Percentiles rank a stretch among this genome's conserved stretches.
Evolutionary conservation across 1,140 invertebrate genomes (phyloP).

Genomic region (Drosophila teissieri): DNA sequence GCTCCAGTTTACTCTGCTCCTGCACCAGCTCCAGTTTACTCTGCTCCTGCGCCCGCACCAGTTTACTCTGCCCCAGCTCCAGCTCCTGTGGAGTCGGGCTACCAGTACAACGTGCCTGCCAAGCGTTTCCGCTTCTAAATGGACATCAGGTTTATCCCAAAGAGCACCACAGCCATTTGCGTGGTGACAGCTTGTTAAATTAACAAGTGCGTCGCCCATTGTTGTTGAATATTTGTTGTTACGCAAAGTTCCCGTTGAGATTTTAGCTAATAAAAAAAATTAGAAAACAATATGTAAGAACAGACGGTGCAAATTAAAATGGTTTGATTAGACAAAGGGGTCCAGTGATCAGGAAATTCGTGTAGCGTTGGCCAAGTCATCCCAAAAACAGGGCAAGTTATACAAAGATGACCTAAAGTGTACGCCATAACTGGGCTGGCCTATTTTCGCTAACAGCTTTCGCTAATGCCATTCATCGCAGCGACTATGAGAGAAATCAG

Average conservation of each 20-base stretch:
- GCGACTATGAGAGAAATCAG: no score
- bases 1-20: slow-evolving; percentile 49
- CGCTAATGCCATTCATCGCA: slow-evolving; percentile 1
- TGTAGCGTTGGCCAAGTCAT: slow-evolving; percentile 6
- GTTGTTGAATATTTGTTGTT: slow-evolving; percentile 79
- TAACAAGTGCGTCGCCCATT: slow-evolving; percentile 56
- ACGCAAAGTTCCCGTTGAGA: slow-evolving; percentile 80
- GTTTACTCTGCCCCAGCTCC: slow-evolving; percentile 39
- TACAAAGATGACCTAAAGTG: slow-evolving; percentile 32
- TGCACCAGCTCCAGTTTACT: slow-evolving; percentile 35
- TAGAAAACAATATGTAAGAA: slow-evolving; percentile 45
- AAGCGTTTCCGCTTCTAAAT: slow-evolving; percentile 79
- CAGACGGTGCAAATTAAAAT: slow-evolving; percentile 32
- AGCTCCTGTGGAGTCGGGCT: slow-evolving; percentile 55
- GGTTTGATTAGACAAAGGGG: not conserved
- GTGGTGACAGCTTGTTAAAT: slow-evolving; percentile 63
- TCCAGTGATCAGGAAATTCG: slow-evolving; percentile 17
- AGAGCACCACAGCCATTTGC: slow-evolving; percentile 19
- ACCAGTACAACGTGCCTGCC: slow-evolving; percentile 75
- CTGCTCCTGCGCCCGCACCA: slow-evolving; percentile 26
- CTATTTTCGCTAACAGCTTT: slow-evolving; percentile 3
- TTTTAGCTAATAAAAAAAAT: slow-evolving; percentile 73
- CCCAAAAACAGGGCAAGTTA: slow-evolving; percentile 11
- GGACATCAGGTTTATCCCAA: slow-evolving; percentile 5
- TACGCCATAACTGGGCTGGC: slow-evolving; percentile 34